A percentile compares a stretch with the other conserved stretches of the same genome.
These are phyloP conservation scores for Tetrapedia diversipes DNA, from an alignment of 2,888 invertebrate species.

Conservation along the genomic window DNA sequence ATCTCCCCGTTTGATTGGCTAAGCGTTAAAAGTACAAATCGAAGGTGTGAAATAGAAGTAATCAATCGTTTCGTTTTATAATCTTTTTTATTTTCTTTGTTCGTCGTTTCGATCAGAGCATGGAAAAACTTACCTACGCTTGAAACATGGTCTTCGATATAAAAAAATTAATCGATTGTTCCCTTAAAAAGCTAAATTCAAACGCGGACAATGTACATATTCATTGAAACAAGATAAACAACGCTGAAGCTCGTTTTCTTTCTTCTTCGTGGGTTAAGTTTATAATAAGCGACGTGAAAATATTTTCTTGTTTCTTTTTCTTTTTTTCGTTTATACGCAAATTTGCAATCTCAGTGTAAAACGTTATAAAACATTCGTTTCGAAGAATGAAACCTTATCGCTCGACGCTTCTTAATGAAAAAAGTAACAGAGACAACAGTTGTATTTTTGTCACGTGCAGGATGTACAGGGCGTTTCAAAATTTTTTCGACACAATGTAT, in stretches of 20 bases:
- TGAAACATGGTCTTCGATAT: neutral
- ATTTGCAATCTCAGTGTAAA: no score
- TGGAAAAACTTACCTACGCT: conserved; percentile 26
- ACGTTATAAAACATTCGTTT: no score
- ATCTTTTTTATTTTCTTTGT: neutral
- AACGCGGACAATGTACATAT: neutral
- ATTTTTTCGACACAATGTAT: neutral
- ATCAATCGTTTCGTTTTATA: neutral
- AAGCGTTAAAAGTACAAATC: neutral
- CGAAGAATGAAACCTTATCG: no score
- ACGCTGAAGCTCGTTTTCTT: no score
- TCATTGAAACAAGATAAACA: neutral
- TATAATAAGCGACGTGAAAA: no score
- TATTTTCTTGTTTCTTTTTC: no score
- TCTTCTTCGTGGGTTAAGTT: no score
- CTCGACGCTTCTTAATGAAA: no score
- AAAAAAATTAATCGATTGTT: neutral
- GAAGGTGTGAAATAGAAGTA: neutral
- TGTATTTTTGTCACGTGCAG: no score
- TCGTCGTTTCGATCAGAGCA: neutral
- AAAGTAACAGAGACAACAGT: no score
- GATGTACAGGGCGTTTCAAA: neutral
- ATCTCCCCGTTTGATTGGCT: no score
- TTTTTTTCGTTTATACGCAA: no score
- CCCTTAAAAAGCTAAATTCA: neutral